A percentile compares a stretch with the other conserved stretches of the same genome.
Conservation (phyloP, 2,113 vertebrate genomes). For the Equus przewalskii region DNA sequence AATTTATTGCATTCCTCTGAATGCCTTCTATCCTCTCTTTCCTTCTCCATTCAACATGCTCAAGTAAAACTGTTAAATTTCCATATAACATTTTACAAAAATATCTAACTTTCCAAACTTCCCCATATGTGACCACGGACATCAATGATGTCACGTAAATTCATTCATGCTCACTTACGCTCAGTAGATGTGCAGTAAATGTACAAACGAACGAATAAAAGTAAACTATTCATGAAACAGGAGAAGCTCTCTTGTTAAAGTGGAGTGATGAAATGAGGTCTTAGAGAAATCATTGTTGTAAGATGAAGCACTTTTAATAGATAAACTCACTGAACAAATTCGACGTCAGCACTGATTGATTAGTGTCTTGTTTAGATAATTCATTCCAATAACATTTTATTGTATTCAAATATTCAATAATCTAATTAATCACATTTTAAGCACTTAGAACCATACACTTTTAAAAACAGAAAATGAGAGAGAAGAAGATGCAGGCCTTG, state of each 20-base stretch:
- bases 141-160: neutral
- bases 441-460: constrained; percentile 65
- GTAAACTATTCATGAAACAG: constrained; percentile 68
- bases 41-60: neutral
- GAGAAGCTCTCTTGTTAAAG: constrained; percentile 63
- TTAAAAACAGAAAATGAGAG: constrained; percentile 58
- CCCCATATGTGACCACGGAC: neutral
- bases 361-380: constrained; percentile 60
- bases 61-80: constrained; percentile 70
- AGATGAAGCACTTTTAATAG: constrained; percentile 47
- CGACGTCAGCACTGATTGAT: constrained; percentile 69
- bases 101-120: neutral
- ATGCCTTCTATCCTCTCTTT: constrained; percentile 43
- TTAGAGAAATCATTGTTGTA: neutral
- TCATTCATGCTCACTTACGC: neutral
- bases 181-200: neutral
- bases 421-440: constrained; percentile 72
- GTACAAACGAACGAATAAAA: constrained; percentile 57
- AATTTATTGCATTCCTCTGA: constrained; percentile 47
- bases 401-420: constrained; percentile 26
- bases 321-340: constrained; percentile 62
- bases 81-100: neutral
- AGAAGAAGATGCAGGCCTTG: neutral
- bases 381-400: constrained; percentile 72
- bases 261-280: constrained; percentile 61